These are phyloP conservation scores for Hyaena hyaena DNA, from an alignment of 2,113 vertebrate species.

Conservation along the genomic window DNA sequence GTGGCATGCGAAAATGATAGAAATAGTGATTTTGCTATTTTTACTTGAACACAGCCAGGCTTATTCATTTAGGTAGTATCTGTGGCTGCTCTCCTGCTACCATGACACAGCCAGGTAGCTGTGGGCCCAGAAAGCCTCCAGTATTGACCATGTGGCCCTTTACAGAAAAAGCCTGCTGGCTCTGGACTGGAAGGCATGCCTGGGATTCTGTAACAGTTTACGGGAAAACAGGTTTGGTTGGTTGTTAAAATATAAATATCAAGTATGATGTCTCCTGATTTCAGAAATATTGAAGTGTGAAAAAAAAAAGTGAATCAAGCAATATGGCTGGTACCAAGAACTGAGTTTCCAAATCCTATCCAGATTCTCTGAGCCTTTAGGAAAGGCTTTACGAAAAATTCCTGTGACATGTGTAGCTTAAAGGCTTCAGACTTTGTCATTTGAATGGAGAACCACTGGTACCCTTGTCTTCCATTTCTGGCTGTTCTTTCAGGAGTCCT, in stretches of 20 bases:
- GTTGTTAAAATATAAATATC: neutral
- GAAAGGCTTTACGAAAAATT: neutral
- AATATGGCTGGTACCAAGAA: neutral
- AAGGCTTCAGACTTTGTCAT: neutral
- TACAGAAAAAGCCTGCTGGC: neutral
- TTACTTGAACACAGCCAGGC: neutral
- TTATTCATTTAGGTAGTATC: neutral
- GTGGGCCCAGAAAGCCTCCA: neutral
- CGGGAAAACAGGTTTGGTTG: neutral
- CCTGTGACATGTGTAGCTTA: neutral
- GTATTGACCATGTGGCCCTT: neutral
- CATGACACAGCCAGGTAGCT: fast-evolving
- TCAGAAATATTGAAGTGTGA: slow-evolving; percentile 11
- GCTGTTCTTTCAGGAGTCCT: neutral
- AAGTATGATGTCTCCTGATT: neutral
- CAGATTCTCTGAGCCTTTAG: neutral
- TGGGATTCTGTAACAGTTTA: neutral
- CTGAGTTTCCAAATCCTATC: neutral
- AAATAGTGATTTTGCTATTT: neutral
- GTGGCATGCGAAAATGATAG: neutral
- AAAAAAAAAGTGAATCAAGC: neutral
- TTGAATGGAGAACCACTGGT: neutral
- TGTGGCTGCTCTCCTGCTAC: neutral
- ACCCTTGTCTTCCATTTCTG: neutral
- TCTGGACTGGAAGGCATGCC: neutral